These are phyloP conservation scores for Knipowitschia caucasica DNA, from an alignment of 2,797 vertebrate species.

Conservation along the genomic window DNA sequence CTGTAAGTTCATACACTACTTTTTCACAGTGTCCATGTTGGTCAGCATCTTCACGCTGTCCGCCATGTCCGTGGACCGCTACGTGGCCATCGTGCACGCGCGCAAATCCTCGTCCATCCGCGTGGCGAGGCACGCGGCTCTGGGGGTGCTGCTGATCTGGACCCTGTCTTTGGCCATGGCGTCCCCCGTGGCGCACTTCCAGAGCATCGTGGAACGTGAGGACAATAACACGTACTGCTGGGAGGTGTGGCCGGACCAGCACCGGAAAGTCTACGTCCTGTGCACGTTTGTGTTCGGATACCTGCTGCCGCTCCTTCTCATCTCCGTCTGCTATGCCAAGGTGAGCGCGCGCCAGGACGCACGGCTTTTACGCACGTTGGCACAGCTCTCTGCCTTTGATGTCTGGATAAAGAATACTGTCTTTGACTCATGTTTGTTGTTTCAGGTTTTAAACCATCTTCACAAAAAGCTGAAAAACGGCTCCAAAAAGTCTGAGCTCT, in stretches of 20 bases:
- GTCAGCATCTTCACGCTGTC: conserved; percentile 94
- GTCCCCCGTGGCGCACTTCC: conserved; percentile 86
- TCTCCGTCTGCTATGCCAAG: conserved; percentile 94
- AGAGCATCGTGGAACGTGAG: conserved; percentile 77
- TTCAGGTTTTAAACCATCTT: conserved; percentile 91
- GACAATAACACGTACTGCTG: conserved; percentile 90
- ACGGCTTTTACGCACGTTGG: neutral
- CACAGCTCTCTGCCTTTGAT: neutral
- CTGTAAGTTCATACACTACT: conserved; percentile 93
- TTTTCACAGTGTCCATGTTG: conserved; percentile 94
- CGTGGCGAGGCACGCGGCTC: conserved; percentile 78
- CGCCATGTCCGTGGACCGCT: conserved; percentile 94
- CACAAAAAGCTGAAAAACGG: conserved; percentile 91
- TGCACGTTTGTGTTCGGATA: conserved; percentile 91
- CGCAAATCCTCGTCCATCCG: conserved; percentile 83
- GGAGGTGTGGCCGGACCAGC: conserved; percentile 85
- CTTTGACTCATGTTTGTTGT: conserved; percentile 21
- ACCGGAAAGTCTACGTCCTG: conserved; percentile 86
- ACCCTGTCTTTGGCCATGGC: conserved; percentile 85
- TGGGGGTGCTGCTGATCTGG: conserved; percentile 88
- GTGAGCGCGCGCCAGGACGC: conserved; percentile 58
- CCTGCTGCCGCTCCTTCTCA: conserved; percentile 84
- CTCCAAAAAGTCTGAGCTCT: conserved; percentile 92
- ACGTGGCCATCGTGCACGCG: conserved; percentile 92
- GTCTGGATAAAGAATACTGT: too few species aligned